Percentiles rank a stretch among this genome's conserved stretches.
Evolutionary conservation across 1,140 invertebrate species (phyloP).

Genomic region (Calosoma granatense): DNA sequence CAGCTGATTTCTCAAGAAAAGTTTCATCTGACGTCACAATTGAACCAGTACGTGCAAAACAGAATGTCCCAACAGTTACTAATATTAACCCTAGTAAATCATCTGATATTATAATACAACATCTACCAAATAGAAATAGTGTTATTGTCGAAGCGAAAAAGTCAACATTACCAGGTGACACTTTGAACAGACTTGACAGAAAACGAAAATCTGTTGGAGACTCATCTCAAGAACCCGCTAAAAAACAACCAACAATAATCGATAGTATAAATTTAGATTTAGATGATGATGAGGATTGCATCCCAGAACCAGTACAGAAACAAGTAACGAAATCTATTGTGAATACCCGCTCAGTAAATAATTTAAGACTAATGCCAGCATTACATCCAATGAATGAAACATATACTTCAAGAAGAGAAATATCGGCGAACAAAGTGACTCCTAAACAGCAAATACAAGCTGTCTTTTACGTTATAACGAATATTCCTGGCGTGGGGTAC

Average conservation of each 20-base stretch:
- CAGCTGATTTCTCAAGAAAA: not conserved
- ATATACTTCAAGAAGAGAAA: not conserved
- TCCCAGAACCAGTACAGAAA: not conserved
- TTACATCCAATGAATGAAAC: not conserved
- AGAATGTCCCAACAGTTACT: too few relatives aligned
- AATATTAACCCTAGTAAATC: not conserved
- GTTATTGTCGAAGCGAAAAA: too few relatives aligned
- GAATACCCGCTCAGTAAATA: too few relatives aligned
- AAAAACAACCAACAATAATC: not conserved
- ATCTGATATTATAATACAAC: too few relatives aligned
- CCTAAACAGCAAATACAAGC: not conserved
- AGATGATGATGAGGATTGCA: not conserved
- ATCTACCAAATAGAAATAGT: too few relatives aligned
- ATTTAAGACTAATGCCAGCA: not conserved
- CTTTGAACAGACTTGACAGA: not conserved
- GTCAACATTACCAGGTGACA: not conserved
- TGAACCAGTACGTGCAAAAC: not conserved
- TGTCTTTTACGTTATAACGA: constrained; percentile 1
- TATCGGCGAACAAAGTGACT: not conserved
- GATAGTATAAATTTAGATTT: constrained; percentile 4
- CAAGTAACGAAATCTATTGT: not conserved
- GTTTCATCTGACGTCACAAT: not conserved
- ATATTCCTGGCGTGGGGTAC: not conserved
- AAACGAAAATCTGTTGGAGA: not conserved
- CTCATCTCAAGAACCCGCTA: not conserved